Base-by-base conservation (phyloP, 2,888 invertebrate species). In the Argyra leucocephala region DNA sequence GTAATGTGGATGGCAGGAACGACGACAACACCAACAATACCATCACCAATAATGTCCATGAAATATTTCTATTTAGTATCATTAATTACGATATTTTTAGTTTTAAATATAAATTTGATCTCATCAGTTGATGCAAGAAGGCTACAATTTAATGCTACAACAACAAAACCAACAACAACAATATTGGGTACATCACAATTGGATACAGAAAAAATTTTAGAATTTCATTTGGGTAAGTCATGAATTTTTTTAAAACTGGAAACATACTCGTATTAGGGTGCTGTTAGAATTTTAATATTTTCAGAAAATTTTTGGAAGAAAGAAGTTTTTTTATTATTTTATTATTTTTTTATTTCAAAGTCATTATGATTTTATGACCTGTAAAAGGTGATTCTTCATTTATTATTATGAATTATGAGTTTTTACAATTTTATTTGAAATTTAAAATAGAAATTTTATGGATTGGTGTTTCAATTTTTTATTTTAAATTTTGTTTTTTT, bases 81-180 rank as follows among this genome's bases (percentile, higher is more conserved):
- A 48, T 48, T 48, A 48, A 48, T 48, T 18, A 48, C 48, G n/a
- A 5, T 48, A 48, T 48, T 48, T 48, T 48, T 48, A 48, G 48
- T 48, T 48, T 48, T 48, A 48, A 48, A 48, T 48, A 48, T 48
- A 48, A 48, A 48, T 18, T 48, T 48, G 48, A 48, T 48, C 48
- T 48, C 48, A 48, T 48, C 48, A 48, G 48, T 48, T 9, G 48
- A 48, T 48, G 48, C 18, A 48, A 48, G 48, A 48, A 48, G 18
- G 18, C 12, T 48, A 18, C 48, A 6, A 48, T 48, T 10, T 31
- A n/a, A 31, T 10, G 31, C 48, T 18, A 48, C 48, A n/a, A 18
- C 48, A 48, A 18, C 12, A 1, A 5, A 5, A 48, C n/a, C 48
- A 48, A 48, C 48, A 48, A 18, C 37, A 37, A 9, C 12, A 31